A percentile compares a stretch with the other conserved stretches of the same genome.
These are phyloP conservation scores for Crypturellus undulatus DNA, from an alignment of 2,113 vertebrate species.

Conservation along the genomic window DNA sequence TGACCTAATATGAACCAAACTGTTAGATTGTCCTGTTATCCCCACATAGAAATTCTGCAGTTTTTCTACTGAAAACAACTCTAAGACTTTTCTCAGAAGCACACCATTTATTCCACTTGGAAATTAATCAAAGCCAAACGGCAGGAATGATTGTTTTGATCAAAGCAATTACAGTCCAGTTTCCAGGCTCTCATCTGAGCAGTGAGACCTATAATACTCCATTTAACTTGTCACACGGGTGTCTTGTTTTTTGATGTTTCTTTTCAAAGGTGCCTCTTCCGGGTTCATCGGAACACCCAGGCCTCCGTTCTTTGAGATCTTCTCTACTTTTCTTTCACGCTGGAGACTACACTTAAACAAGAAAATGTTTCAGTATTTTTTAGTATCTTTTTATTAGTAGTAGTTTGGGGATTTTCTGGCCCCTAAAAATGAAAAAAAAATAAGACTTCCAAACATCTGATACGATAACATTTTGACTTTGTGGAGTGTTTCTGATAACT, in stretches of 20 bases:
- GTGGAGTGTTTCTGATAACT: conserved; percentile 3
- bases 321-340: not conserved
- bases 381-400: too few relatives aligned
- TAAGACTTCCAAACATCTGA: not conserved
- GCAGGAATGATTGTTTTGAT: not conserved
- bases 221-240: not conserved
- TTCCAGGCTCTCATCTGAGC: not conserved
- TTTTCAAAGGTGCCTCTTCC: not conserved
- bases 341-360: not conserved
- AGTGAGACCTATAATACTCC: not conserved
- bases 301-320: not conserved
- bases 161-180: not conserved
- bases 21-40: not conserved
- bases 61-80: not conserved
- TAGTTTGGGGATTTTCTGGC: not conserved
- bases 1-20: not conserved
- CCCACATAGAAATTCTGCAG: not conserved
- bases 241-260: not conserved
- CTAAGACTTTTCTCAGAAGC: not conserved
- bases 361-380: not conserved
- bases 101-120: not conserved
- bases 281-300: not conserved
- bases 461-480: not conserved
- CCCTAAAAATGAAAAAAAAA: not conserved
- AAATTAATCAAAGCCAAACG: not conserved